Conservation (phyloP, 2,797 vertebrate species). For the Poecilia gillii region DNA sequence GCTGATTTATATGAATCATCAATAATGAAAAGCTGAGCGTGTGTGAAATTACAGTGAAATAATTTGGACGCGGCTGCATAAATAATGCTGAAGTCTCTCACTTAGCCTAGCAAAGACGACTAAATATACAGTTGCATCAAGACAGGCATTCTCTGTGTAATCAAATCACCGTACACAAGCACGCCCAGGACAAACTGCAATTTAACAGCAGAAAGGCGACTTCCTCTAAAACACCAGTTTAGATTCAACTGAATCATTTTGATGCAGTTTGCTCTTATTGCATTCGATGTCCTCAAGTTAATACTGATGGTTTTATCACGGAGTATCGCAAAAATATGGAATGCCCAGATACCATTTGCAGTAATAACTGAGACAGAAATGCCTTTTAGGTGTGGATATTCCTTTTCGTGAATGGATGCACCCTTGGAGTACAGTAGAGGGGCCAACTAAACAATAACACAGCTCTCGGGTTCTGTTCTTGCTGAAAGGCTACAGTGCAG, state of each 20-base stretch:
- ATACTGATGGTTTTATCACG: conserved; percentile 37
- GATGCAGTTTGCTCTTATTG: conserved; percentile 54
- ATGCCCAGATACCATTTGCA: conserved; percentile 12
- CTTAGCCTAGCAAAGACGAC: conserved; percentile 2
- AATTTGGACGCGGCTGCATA: conserved; percentile 14
- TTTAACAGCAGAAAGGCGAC: conserved; percentile 38
- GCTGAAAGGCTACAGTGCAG: too few relatives aligned
- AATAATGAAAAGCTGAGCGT: background rate
- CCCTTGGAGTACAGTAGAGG: background rate
- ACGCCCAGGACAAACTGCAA: conserved; percentile 22
- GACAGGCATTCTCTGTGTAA: conserved; percentile 51
- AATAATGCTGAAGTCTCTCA: conserved; percentile 19
- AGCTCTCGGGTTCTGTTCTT: background rate
- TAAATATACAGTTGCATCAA: conserved; percentile 30
- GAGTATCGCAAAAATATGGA: conserved; percentile 40
- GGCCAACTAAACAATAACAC: background rate
- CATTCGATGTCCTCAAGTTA: conserved; percentile 41
- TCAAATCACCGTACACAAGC: conserved; percentile 44
- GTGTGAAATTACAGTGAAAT: conserved; percentile 14
- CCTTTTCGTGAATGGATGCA: background rate
- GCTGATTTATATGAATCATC: background rate
- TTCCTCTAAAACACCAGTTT: conserved; percentile 28
- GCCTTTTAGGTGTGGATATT: background rate
- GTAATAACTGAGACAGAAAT: conserved; percentile 7
- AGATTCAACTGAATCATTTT: conserved; percentile 50